A percentile compares a stretch with the other conserved stretches of the same genome.
Evolutionary conservation across 1,140 invertebrate species (phyloP).

Genomic region (Subanguina moxae): DNA sequence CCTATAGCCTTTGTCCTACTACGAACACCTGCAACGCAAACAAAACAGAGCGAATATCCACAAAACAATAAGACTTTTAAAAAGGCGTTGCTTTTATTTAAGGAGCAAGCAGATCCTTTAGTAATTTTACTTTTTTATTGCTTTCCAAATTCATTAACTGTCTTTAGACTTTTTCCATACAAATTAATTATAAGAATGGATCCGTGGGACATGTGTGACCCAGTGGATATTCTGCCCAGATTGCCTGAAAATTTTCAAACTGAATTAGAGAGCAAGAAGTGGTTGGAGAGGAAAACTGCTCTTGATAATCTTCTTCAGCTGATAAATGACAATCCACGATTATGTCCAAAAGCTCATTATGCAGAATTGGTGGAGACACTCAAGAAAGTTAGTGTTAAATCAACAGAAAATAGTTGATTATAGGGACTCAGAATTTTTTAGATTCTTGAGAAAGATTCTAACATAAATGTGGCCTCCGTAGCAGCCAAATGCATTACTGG

Average conservation of each 20-base stretch:
- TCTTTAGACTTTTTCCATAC: too few relatives aligned
- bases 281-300: conserved; percentile 89
- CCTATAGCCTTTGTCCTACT: too few relatives aligned
- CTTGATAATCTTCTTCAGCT: conserved; percentile 74
- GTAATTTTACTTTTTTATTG: too few relatives aligned
- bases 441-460: conserved; percentile 80
- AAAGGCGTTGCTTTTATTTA: too few relatives aligned
- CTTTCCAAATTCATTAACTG: too few relatives aligned
- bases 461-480: conserved; percentile 83
- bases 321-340: conserved; percentile 69
- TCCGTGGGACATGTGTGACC: conserved; percentile 81
- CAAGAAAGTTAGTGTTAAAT: conserved; percentile 71
- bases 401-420: background rate
- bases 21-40: too few relatives aligned
- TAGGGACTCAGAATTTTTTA: conserved; percentile 19
- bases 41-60: too few relatives aligned
- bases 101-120: too few relatives aligned
- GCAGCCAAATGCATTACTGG: conserved; percentile 78
- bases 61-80: too few relatives aligned
- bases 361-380: conserved; percentile 75
- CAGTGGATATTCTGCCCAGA: conserved; percentile 85
- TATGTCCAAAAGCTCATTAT: conserved; percentile 64
- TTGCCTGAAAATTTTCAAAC: conserved; percentile 80
- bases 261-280: conserved; percentile 73
- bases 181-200: conserved; percentile 65